Base-by-base conservation (phyloP, 2,888 invertebrate species). In the Chesias legatella region DNA sequence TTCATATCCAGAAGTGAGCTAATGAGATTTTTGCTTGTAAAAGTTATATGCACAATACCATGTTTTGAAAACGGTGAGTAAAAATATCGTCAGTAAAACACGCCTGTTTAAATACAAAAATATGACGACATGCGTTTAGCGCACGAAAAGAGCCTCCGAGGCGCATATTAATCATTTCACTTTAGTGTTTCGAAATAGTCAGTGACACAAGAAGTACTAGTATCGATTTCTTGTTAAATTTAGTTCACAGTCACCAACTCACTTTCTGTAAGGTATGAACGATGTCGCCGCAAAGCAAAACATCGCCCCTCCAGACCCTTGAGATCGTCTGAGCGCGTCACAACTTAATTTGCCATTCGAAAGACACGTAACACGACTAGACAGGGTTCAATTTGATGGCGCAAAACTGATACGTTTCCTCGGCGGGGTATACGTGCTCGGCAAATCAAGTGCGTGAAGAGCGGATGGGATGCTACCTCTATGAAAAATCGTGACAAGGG, bases 401-500 rank as follows among this genome's bases (percentile, higher is more conserved):
- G 43, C 47, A 36, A 29, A 40, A 47, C 38, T 49, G 50, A 49
- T 43, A 62, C 52, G 56, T 53, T 50, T 63, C 51, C 58, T 52
- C 59, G 51, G 56, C 39, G 43, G 51, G n/a, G 64, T 58, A 59
- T 75, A 82, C 85, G 85, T 85, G 85, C 84, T 77, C 73, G 63
- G 84, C 79, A 86, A 86, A 88, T 88, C 84, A 85, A 86, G 85
- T 84, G 73, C 68, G 73, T 81, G 73, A 78, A 82, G 82, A 79
- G 81, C 72, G 77, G 82, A 83, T 77, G 79, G 77, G 72, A 77
- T 45, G 45, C 17, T 73, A 68, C 74, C 75, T 73, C 75, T 80
- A 82, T 83, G 84, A 86, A 86, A 85, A 86, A 84, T 84, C 81
- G 82, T 79, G 82, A 78, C 68, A 68, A 71, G 84, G 81, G 81